Conservation (phyloP, 2,888 invertebrate genomes). For the Griposia aprilina region DNA sequence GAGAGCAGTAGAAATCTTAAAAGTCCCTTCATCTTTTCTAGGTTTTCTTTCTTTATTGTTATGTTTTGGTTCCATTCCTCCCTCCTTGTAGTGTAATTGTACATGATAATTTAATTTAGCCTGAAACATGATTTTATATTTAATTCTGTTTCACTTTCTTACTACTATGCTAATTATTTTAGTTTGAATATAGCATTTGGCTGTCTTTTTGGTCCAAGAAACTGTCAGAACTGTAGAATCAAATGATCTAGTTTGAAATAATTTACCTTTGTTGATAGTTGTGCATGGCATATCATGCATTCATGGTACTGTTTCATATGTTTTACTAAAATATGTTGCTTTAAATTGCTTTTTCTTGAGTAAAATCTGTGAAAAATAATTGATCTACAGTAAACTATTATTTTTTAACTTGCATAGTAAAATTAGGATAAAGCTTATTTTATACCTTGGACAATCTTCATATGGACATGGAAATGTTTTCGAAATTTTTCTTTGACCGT, state of each 20-base stretch:
- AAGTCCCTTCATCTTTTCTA: slow-evolving; percentile 79
- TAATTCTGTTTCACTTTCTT: neutral
- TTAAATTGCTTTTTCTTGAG: slow-evolving; percentile 89
- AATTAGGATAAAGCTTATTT: neutral
- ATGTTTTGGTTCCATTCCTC: slow-evolving; percentile 48
- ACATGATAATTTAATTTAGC: slow-evolving; percentile 79
- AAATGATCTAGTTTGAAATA: neutral
- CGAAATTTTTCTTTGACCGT: slow-evolving; percentile 65
- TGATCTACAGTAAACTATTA: neutral
- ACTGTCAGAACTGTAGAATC: neutral
- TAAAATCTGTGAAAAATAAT: slow-evolving; percentile 82
- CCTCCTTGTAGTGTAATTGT: slow-evolving; percentile 69
- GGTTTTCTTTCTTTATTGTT: slow-evolving; percentile 77
- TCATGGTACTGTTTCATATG: slow-evolving; percentile 88
- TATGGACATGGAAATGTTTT: slow-evolving; percentile 79
- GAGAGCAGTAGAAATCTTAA: slow-evolving; percentile 79
- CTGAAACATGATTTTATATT: slow-evolving; percentile 68
- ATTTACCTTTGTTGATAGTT: slow-evolving; percentile 82
- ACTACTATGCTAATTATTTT: neutral
- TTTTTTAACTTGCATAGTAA: neutral
- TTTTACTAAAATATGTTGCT: slow-evolving; percentile 87
- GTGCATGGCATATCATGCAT: slow-evolving; percentile 82
- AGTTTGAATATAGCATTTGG: neutral
- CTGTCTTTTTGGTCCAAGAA: neutral
- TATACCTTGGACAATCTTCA: slow-evolving; percentile 81